A percentile compares a stretch with the other conserved stretches of the same genome.
Conservation (phyloP, 1,140 invertebrate species). For the Elymnias hypermnestra region DNA sequence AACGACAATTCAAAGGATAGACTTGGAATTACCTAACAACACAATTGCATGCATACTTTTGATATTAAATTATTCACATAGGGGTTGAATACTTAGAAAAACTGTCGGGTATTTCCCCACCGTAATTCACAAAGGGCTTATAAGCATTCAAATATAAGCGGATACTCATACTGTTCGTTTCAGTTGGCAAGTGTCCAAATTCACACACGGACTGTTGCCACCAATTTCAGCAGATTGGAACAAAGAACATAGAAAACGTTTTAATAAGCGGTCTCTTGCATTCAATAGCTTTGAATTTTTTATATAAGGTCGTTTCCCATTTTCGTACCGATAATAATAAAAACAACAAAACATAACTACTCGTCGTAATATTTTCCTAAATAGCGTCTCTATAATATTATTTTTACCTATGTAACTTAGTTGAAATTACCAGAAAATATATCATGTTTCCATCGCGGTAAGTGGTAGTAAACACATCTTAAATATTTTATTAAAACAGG, state of each 20-base stretch:
- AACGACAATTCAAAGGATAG: not conserved
- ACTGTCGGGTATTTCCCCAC: slow-evolving; percentile 17
- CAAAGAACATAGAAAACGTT: slow-evolving; percentile 40
- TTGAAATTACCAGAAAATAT: too few relatives aligned
- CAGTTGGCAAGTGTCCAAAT: slow-evolving; percentile 51
- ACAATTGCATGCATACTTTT: slow-evolving; percentile 8
- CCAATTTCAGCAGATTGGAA: slow-evolving; percentile 39
- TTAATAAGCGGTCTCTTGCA: slow-evolving; percentile 20
- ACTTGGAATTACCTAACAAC: slow-evolving; percentile 10
- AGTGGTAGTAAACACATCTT: too few relatives aligned
- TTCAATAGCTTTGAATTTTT: too few relatives aligned
- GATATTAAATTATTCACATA: slow-evolving; percentile 21
- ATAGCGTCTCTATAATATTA: too few relatives aligned
- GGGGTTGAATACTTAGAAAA: slow-evolving; percentile 20
- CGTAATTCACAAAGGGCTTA: slow-evolving; percentile 25
- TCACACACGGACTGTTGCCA: slow-evolving; percentile 41
- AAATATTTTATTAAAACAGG: too few relatives aligned
- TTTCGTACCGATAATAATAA: too few relatives aligned
- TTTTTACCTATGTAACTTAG: too few relatives aligned
- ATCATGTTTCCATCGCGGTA: too few relatives aligned
- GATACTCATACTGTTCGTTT: slow-evolving; percentile 19
- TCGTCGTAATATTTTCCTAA: too few relatives aligned
- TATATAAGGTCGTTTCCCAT: too few relatives aligned
- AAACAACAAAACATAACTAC: too few relatives aligned
- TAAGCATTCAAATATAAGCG: slow-evolving; percentile 17